phyloP scores from a whole-genome alignment of 2,888 invertebrate species.

The Matsumyia berberina region DNA sequence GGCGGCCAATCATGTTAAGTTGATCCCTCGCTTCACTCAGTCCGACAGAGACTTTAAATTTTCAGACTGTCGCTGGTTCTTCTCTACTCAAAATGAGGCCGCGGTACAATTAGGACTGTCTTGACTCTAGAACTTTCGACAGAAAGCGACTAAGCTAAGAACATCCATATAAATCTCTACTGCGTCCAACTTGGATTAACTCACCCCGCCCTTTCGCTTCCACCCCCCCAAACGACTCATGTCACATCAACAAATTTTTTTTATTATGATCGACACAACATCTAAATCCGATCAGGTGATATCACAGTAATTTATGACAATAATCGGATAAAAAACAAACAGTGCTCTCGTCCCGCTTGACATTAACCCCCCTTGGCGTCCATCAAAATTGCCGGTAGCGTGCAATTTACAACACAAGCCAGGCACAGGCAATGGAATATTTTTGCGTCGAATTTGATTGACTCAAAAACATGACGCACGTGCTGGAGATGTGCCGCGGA shows the following conservation, averaged over 20 bases:
- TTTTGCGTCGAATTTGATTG: neutral
- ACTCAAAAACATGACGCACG: slow-evolving; percentile 24
- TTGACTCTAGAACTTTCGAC: too few species aligned
- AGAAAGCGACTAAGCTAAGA: too few species aligned
- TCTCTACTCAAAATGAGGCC: too few species aligned
- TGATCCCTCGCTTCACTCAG: too few species aligned
- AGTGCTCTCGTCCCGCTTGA: neutral
- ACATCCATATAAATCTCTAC: too few species aligned
- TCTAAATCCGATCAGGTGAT: slow-evolving; percentile 23
- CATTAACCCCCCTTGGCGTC: slow-evolving; percentile 4
- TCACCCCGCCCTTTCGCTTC: neutral
- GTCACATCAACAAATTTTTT: neutral
- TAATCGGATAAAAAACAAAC: neutral
- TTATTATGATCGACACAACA: slow-evolving; percentile 17
- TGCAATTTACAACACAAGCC: slow-evolving; percentile 4
- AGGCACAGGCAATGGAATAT: slow-evolving; percentile 19
- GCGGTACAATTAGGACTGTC: too few species aligned
- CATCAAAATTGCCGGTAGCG: neutral
- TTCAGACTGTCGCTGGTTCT: too few species aligned
- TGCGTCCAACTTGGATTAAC: too few species aligned
- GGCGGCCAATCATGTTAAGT: too few species aligned
- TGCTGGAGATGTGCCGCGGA: slow-evolving; percentile 14
- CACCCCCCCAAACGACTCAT: neutral
- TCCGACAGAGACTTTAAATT: too few species aligned
- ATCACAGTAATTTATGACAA: slow-evolving; percentile 17